Base-by-base conservation (phyloP, 2,797 vertebrate species). In the Peromyscus eremicus region DNA sequence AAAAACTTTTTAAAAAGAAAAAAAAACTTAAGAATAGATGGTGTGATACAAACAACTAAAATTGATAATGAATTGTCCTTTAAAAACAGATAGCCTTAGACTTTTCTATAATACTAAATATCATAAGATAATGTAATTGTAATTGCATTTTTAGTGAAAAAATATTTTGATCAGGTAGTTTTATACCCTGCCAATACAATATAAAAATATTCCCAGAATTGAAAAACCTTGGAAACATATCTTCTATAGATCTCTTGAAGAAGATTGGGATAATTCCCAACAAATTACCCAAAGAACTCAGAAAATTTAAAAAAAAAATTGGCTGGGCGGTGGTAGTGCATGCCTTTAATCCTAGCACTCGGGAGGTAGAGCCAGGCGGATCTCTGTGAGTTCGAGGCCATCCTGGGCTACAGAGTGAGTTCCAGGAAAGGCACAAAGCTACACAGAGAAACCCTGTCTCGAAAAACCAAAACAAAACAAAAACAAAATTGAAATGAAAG, bases 201-300 rank as follows among this genome's bases (percentile, higher is more conserved):
- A 80, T 52, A 21, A 92, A 87, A 34, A 52, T 85, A 68, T 9
- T 46, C 82, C 79, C 62, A 90, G n/a, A 85, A 92, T 79, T 86
- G 10, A 4, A 12, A 55, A 40, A 40, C 27, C 37, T 81, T 40
- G 83, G 57, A 93, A 85, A 88, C 46, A 52, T 19, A 11, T 8
- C 23, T 52, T 49, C 2, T 89, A 9, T 10, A 64, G 71, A 87
- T 55, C 46, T 6, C 13, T 46, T 91, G 4, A 49, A 21, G 83
- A 91, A 83, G 11, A 60, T 49, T 32, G 7, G 19, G 12, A 2
- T 2, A 89, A 68, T 73, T 84, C 40, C 70, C 68, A 17, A 94
- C 57, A 62, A 73, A 84, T 57, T 55, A 37, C 25, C 49, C 34
- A 79, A 52, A 89, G 29, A 16, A 75, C 77, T 19, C 55, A 17